Evolutionary conservation across 2,888 invertebrate genomes (phyloP), one percentile per base, ranked within the genome.

Genomic region (Andrena minutula): DNA sequence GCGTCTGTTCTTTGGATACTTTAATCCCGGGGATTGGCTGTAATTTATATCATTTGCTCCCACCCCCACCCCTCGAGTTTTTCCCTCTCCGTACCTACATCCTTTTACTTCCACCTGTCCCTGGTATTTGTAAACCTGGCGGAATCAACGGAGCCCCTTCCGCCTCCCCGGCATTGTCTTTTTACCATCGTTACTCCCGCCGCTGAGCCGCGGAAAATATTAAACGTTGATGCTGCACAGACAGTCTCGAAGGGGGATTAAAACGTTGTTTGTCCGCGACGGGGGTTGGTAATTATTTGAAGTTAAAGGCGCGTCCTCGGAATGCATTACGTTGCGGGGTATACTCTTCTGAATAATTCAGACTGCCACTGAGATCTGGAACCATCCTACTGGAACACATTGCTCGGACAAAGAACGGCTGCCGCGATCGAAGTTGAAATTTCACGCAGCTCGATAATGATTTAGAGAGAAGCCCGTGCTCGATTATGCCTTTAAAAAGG

Each of bases 1-100:
- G 90, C 88, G 89, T 89, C 88, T 88, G 83, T 84, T 89, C 89
- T 85, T 88, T 86, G 90, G 91, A 91, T 91, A 90, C 91, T 91
- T 91, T 91, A 91, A 91, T 91, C 91, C 91, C 79, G 72, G 83
- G 90, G 87, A 91, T 89, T 88, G 88, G 76, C 84, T 79, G 89
- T 89, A 89, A 89, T 89, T 89, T 89, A 89, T 89, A 89, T 86
- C 89, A 85, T 89, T 87, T 88, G 82, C 88, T 86, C 80, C 83
- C 41, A 16, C 41, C 41, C 35, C 78, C 80, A 1, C 2, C 35
- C 68, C 73, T 74, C 64, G 58, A 58, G 20, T 68, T 65, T 63
- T 75, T 66, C 75, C 61, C 63, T 70, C 32, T 71, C 72, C 69
- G 30, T 53, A 35, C 16, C 41, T 58, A 49, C 84, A 56, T 70